A percentile compares a stretch with the other conserved stretches of the same genome.
phyloP scores from a whole-genome alignment of 2,113 vertebrate species.

The Vulpes vulpes region DNA sequence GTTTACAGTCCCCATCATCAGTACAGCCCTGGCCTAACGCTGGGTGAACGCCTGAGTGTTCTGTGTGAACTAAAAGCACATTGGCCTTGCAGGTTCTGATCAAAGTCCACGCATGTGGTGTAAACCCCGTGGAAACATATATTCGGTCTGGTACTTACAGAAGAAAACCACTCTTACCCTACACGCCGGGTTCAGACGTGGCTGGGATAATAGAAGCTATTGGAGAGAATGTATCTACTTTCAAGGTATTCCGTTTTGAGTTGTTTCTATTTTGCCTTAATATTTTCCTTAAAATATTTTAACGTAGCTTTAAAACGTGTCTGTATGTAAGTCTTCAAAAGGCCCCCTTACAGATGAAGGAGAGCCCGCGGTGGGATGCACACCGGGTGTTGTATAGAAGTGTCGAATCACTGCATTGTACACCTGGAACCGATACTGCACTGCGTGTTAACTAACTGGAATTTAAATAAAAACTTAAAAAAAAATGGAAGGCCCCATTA shows the following conservation, averaged over 20 bases:
- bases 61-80: not conserved
- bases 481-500: not conserved
- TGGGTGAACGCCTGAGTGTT: not conserved
- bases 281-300: not conserved
- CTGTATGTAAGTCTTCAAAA: conserved; percentile 43
- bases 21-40: not conserved
- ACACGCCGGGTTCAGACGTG: conserved; percentile 93
- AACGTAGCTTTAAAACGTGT: conserved; percentile 14
- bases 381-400: not conserved
- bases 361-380: not conserved
- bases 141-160: conserved; percentile 91
- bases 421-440: not conserved
- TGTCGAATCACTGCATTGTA: not conserved
- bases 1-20: not conserved
- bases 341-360: not conserved
- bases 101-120: conserved; percentile 92
- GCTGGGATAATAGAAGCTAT: conserved; percentile 91
- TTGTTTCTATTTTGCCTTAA: conserved; percentile 25
- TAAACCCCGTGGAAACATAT: conserved; percentile 97
- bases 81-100: conserved; percentile 92
- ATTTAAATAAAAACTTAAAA: not conserved
- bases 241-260: conserved; percentile 90
- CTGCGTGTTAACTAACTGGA: not conserved
- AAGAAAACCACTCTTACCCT: conserved; percentile 91
- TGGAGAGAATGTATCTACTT: conserved; percentile 88